Conservation (phyloP, 2,797 vertebrate genomes). For the Crax fasciolata region DNA sequence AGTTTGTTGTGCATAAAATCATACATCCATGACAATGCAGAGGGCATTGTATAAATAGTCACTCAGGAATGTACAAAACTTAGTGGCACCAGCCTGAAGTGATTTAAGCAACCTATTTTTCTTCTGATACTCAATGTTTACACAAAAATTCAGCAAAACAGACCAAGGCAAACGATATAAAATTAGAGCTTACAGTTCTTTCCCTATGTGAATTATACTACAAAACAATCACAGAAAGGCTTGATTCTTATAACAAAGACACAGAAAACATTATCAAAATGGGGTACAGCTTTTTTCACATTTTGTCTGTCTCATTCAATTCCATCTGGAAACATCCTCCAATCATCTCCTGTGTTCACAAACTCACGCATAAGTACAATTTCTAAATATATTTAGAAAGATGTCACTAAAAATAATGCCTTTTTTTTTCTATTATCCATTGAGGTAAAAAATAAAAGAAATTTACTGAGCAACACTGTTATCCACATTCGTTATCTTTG, state of each 20-base stretch:
- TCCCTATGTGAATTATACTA: neutral
- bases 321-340: neutral
- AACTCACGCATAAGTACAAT: neutral
- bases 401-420: neutral
- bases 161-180: neutral
- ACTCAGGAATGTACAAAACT: neutral
- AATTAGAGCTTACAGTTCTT: neutral
- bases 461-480: neutral
- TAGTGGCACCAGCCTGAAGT: neutral
- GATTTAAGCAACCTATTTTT: neutral
- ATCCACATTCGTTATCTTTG: neutral
- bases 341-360: neutral
- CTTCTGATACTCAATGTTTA: neutral
- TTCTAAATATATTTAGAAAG: neutral
- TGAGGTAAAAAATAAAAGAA: neutral
- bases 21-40: neutral
- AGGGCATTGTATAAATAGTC: neutral
- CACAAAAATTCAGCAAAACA: slow-evolving; percentile 3
- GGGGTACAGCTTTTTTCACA: neutral
- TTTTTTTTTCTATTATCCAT: neutral
- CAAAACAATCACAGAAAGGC: neutral
- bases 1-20: neutral
- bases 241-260: neutral
- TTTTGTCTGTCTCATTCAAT: neutral
- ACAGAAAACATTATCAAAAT: neutral